These are phyloP conservation scores for Mormyrus iriodes DNA, from an alignment of 2,113 vertebrate species.

Conservation along the genomic window DNA sequence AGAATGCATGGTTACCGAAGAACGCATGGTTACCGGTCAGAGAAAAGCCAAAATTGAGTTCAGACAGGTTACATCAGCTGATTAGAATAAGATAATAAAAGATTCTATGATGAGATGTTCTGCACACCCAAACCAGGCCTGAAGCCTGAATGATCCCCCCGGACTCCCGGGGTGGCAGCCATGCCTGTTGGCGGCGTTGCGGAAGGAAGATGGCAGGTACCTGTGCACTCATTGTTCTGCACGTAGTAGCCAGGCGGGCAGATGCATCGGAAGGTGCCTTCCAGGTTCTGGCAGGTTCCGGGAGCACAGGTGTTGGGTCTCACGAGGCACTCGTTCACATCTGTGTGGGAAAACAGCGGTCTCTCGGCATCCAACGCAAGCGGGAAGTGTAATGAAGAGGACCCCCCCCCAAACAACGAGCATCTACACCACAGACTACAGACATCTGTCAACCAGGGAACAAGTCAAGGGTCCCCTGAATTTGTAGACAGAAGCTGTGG, in stretches of 20 bases:
- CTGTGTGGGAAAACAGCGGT: slow-evolving; percentile 51
- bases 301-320: slow-evolving; percentile 81
- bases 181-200: background rate
- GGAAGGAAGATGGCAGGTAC: slow-evolving; percentile 44
- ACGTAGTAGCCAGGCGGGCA: slow-evolving; percentile 84
- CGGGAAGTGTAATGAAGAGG: background rate
- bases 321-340: slow-evolving; percentile 84
- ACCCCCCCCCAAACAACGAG: no score
- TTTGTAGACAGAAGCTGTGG: background rate
- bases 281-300: slow-evolving; percentile 88
- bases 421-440: background rate
- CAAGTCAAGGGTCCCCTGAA: background rate
- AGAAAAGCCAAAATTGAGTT: background rate
- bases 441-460: background rate
- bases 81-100: background rate
- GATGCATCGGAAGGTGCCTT: slow-evolving; percentile 87
- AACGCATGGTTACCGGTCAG: background rate
- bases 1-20: background rate
- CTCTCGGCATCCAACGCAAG: background rate
- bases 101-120: background rate
- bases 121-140: background rate
- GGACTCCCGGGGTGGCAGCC: background rate
- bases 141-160: background rate
- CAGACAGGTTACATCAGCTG: background rate
- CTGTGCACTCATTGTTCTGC: slow-evolving; percentile 81